A percentile compares a stretch with the other conserved stretches of the same genome.
phyloP scores from a whole-genome alignment of 2,888 invertebrate genomes.

The Hofmannophila pseudospretella region DNA sequence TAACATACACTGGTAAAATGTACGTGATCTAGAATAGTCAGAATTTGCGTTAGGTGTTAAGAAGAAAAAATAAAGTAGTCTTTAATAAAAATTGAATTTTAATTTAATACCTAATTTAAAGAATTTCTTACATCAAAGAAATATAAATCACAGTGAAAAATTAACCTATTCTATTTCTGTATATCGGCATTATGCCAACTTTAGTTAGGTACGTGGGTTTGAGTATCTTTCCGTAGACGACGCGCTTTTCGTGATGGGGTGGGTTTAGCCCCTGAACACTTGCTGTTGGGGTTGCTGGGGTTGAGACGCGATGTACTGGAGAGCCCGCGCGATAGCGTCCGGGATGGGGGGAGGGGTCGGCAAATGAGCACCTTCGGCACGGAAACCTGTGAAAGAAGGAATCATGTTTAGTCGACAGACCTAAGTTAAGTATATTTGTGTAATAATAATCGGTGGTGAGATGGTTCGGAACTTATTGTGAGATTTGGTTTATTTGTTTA shows the following conservation, averaged over 20 bases:
- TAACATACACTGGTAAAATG: no score
- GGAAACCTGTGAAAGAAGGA: conserved; percentile 73
- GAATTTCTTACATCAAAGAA: conserved; percentile 34
- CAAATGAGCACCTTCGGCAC: conserved; percentile 77
- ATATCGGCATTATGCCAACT: conserved; percentile 25
- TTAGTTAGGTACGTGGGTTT: conserved; percentile 24
- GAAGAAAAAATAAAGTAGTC: no score
- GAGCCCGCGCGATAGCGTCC: conserved; percentile 74
- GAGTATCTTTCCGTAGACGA: conserved; percentile 6
- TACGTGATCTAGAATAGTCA: no score
- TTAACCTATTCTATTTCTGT: conserved; percentile 34
- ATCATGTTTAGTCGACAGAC: no score
- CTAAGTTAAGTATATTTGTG: no score
- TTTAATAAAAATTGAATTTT: no score
- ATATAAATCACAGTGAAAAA: conserved; percentile 69
- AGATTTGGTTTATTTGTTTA: no score
- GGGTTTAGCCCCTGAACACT: conserved; percentile 54
- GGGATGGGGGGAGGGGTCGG: conserved; percentile 82
- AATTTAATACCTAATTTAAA: conserved; percentile 18
- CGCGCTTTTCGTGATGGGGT: conserved; percentile 2
- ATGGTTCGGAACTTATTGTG: no score
- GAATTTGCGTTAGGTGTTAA: no score
- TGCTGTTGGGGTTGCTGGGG: conserved; percentile 54
- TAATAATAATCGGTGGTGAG: no score
- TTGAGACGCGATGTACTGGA: conserved; percentile 58